These are phyloP conservation scores for Bemisia tabaci DNA, from an alignment of 1,140 invertebrate genomes.

Conservation along the genomic window DNA sequence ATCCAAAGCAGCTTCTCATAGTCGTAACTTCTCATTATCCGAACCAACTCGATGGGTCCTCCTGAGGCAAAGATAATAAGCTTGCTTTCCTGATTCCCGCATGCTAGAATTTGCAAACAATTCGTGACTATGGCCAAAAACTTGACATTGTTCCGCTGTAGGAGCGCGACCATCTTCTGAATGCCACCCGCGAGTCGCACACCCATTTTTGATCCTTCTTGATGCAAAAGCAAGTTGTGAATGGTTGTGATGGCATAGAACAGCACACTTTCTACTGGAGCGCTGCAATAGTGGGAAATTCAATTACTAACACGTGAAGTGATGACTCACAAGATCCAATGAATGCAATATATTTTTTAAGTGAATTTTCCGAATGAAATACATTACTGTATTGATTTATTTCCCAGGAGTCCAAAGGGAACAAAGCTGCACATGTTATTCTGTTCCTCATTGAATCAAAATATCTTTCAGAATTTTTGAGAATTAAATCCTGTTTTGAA, in stretches of 20 bases:
- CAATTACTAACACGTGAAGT: too few relatives aligned
- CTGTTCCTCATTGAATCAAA: too few relatives aligned
- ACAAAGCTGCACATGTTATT: too few relatives aligned
- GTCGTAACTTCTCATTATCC: slow-evolving; percentile 91
- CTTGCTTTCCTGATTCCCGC: slow-evolving; percentile 96
- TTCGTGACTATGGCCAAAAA: slow-evolving; percentile 96
- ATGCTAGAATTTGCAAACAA: slow-evolving; percentile 93
- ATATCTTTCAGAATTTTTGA: too few relatives aligned
- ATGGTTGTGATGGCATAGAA: slow-evolving; percentile 97
- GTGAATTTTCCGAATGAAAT: too few relatives aligned
- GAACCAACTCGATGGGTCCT: slow-evolving; percentile 88
- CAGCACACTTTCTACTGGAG: slow-evolving; percentile 89
- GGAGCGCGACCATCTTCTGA: slow-evolving; percentile 93
- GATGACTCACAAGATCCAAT: too few relatives aligned
- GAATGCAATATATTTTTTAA: too few relatives aligned
- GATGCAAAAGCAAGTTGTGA: slow-evolving; percentile 93
- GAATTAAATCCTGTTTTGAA: too few relatives aligned
- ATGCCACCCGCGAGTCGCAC: slow-evolving; percentile 88
- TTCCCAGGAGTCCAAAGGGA: too few relatives aligned
- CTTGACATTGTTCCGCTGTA: slow-evolving; percentile 92
- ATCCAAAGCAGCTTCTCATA: slow-evolving; percentile 98
- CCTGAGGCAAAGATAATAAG: slow-evolving; percentile 92
- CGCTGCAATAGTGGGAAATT: too few relatives aligned
- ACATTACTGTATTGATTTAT: too few relatives aligned
- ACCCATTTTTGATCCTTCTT: slow-evolving; percentile 96